Evolutionary conservation across 2,113 vertebrate species (phyloP).

Genomic region (Lamprotornis superbus): DNA sequence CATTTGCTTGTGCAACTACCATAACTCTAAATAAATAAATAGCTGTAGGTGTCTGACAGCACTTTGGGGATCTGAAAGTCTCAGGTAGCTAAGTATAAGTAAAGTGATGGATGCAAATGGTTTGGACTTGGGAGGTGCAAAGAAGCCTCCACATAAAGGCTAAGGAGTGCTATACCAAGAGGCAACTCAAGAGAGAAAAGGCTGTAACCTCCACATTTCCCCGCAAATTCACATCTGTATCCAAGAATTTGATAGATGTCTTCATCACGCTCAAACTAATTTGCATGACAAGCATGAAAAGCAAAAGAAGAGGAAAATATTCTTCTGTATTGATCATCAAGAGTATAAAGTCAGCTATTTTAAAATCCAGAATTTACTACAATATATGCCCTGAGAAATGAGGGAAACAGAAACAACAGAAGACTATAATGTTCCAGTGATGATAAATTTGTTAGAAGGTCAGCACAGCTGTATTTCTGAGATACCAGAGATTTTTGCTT

Average conservation of each 20-base stretch:
- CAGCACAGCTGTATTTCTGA: neutral
- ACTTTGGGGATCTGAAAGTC: neutral
- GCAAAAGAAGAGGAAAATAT: neutral
- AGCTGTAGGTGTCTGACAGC: neutral
- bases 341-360: neutral
- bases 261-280: neutral
- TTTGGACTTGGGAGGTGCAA: neutral
- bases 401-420: neutral
- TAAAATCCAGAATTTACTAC: neutral
- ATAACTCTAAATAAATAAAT: neutral
- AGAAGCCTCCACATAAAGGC: neutral
- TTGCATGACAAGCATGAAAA: neutral
- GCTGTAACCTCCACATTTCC: neutral
- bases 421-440: neutral
- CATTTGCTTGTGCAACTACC: neutral
- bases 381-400: neutral
- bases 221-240: neutral
- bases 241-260: neutral
- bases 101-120: neutral
- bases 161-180: neutral
- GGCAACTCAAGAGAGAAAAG: neutral
- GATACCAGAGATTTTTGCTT: neutral
- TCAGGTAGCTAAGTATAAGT: neutral
- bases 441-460: neutral
- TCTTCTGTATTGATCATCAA: fast-evolving